Evolutionary conservation across 2,888 invertebrate genomes (phyloP), one percentile per base, ranked within the genome.

Genomic region (Erebia aethiops): DNA sequence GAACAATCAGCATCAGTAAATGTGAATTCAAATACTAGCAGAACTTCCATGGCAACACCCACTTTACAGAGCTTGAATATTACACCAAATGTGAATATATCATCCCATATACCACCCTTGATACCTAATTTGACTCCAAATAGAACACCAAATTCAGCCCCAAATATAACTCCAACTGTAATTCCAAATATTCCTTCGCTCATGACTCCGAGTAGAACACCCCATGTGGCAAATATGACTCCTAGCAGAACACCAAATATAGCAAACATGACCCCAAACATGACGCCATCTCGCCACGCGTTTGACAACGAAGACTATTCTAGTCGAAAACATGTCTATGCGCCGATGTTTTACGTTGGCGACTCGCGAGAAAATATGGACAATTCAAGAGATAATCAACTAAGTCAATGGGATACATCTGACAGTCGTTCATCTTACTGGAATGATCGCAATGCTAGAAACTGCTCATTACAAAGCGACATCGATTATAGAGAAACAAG

Each of bases 301-400:
- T 84, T 86, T 77, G 89, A 90, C 35, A 72, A 78, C 14, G 88
- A 87, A 63, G 80, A 82, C 54, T 78, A 70, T 69, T 67, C 76
- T 8, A 71, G 54, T 46, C 77, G 76, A n/a, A 87, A 87, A 76
- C 90, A 91, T 75, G 88, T 91, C 14, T 92, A 91, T 74, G 84
- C 90, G 10, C 87, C 91, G 13, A 79, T 82, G 57, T 85, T 87
- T 76, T 70, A 81, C 61, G 49, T 68, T 67, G 74, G 71, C 69
- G 87, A 88, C 43, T 73, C 73, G 58, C 75, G 77, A 66, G 88
- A 86, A n/a, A 72, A 69, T 73, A 70, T 83, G 79, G 78, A 85
- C 81, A 54, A 65, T 43, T n/a, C 71, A 70, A 26, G 46, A 21
- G 71, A 75, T 57, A 72, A 49, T 63, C 67, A 58, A 49, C 69